Evolutionary conservation across 2,797 vertebrate species (phyloP), one percentile per base, ranked within the genome.

Genomic region (Diglossa cyanea): DNA sequence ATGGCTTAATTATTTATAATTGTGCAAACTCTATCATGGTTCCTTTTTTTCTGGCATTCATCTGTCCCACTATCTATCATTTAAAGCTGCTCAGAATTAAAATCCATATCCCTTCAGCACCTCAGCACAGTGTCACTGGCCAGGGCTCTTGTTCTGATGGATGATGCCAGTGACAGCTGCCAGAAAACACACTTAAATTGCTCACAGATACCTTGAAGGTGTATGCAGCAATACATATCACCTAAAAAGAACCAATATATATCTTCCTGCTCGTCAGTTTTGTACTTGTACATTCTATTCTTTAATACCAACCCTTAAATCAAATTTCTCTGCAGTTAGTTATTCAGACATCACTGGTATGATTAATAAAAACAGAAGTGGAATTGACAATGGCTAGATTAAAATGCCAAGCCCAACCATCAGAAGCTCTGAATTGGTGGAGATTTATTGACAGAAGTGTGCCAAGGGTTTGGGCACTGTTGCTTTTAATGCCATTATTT

Each of bases 101-200:
- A 97, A 92, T 95, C 85, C 51, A 45, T 70, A 85, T 91, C 88
- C 94, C 94, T 94, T 92, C 84, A 97, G 91, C 93, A 97, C 68
- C 86, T 97, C 39, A 51, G 94, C 78, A 95, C 96, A 95, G 71
- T 86, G 68, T 87, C 97, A 76, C 81, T 35, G 26, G 79, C 76
- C 88, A 70, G 57, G n/a, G 45, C 70, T 80, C 51, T 57, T 60
- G 24, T 82, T 45, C 39, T 98, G 97, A 98, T 95, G 65, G 94
- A 97, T 98, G 96, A 94, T 18, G 48, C 68, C 73, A 53, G 73
- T 95, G 96, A 95, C 96, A 97, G 93, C 60, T 96, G 95, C 94
- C 96, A 96, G 94, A 76, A 97, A 95, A 95, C 71, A 66, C 68
- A 44, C 79, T 37, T 50, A 65, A 96, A 93, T 86, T 96, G 90